Evolutionary conservation across 2,797 vertebrate species (phyloP).

Genomic region (Gobio occitaniae): DNA sequence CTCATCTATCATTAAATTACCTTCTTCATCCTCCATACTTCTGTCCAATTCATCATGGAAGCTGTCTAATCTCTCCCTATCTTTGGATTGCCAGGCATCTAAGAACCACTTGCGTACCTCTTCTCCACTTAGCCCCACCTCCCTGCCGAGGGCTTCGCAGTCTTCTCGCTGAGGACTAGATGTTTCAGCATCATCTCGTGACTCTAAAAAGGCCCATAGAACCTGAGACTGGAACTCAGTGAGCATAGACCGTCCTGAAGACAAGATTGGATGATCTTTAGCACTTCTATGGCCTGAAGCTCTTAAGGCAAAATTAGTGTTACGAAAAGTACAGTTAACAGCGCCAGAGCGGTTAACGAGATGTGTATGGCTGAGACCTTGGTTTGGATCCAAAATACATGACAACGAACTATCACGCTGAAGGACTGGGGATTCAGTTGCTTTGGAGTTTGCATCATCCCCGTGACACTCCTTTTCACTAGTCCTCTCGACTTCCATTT

Average conservation of each 20-base stretch:
- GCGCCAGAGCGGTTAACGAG: constrained; percentile 73
- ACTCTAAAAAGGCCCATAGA: constrained; percentile 83
- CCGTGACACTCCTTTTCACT: constrained; percentile 68
- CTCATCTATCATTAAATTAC: constrained; percentile 78
- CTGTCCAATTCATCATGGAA: constrained; percentile 65
- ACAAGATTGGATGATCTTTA: constrained; percentile 44
- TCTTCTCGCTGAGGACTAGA: constrained; percentile 80
- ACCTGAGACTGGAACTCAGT: constrained; percentile 84
- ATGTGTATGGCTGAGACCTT: constrained; percentile 72
- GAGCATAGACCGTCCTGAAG: constrained; percentile 71
- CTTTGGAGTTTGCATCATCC: constrained; percentile 63
- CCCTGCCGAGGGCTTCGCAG: constrained; percentile 81
- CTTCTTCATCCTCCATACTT: constrained; percentile 76
- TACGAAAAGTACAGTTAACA: constrained; percentile 70
- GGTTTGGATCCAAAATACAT: constrained; percentile 73
- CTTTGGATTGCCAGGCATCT: constrained; percentile 73
- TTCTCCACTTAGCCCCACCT: constrained; percentile 79
- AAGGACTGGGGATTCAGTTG: constrained; percentile 70
- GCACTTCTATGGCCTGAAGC: constrained; percentile 67
- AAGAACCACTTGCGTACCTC: constrained; percentile 80
- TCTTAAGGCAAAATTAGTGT: constrained; percentile 72
- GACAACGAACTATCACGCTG: constrained; percentile 72
- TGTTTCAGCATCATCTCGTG: constrained; percentile 78
- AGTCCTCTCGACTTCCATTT: constrained; percentile 66
- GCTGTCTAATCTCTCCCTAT: constrained; percentile 65